Evolutionary conservation across 1,140 invertebrate species (phyloP), one percentile per base, ranked within the genome.

Genomic region (Drosophila ercepeae): DNA sequence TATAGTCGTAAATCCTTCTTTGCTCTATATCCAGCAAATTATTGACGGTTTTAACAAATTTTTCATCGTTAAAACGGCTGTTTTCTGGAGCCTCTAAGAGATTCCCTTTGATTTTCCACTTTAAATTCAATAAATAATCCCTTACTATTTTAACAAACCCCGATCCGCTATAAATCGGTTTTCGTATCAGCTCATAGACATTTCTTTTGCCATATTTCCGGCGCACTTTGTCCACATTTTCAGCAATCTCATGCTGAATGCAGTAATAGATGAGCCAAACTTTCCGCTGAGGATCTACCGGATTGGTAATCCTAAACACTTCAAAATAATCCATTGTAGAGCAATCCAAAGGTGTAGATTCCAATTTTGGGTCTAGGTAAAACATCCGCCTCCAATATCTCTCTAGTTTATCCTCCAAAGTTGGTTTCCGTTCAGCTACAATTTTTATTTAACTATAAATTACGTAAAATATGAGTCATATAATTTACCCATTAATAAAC

Each of bases 201-300:
- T 84, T 73, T 27, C 76, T 84, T 19, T 78, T 83, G 1, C 79
- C 79, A 67, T 75, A 84, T 50, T 69, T 84, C 9, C 61, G 42
- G 3, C 69, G 61, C 18, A 73, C 39, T 1, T 55, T 69, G 0
- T 75, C 25, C 29, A 68, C 18, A 7, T 50, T 51, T 6, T 67
- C 16, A 0, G 44, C 19, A 18, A 83, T 65, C 9, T 75, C 48
- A 0, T 71, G n/a, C 0, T 53, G 53, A 0, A 36, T 19, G 13
- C 75, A 58, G 14, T 53, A 68, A 25, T 75, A 83, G 5, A 83
- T 49, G 11, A 59, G 59, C 78, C 78, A 83, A 18, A 69, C 32
- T 14, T 74, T 83, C 1, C 71, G 45, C 0, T 68, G 46, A 0
- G 54, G 45, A 6, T 44, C 48, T 0, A 18, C 5, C 4, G 69